Evolutionary conservation across 2,888 invertebrate species (phyloP), one percentile per base, ranked within the genome.

Genomic region (Balanococcus diminutus): DNA sequence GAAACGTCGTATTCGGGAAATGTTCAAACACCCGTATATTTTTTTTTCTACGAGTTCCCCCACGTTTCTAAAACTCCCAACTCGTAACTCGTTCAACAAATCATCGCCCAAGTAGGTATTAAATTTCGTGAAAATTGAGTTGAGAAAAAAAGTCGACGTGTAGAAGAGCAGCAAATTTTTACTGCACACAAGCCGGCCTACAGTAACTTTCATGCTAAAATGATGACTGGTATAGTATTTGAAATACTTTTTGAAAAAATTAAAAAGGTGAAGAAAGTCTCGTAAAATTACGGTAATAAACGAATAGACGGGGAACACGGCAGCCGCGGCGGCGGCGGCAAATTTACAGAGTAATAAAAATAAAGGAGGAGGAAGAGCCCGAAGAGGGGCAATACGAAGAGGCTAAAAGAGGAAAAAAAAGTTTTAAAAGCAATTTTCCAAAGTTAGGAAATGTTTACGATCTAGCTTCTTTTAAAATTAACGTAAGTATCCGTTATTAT

Each of bases 201-300:
- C 19, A 28, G 56, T 19, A 56, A 28, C 11, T 14, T 67, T 67
- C 75, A 36, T 36, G 75, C n/a, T 19, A 19, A 79, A 32, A 36
- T 79, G 75, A 79, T 79, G 75, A 79, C 19, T 79, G 5, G 75
- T 36, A n/a, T n/a, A 19, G 75, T 32, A 36, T 36, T 79, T 79
- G 36, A 79, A 79, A 79, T 32, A 36, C 32, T 79, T 32, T 79
- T 36, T 32, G 75, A 79, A 79, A 79, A 28, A 28, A 28, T 28
- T 79, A 16, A 19, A 79, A 79, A 79, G 75, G 75, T 79, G 75
- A 79, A 79, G 75, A 79, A 79, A 79, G 75, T 79, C 75, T 79
- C 75, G 75, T 79, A 79, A 79, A 79, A 79, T 79, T 36, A 36
- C 36, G 9, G 75, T 79, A 79, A 79, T 79, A 79, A 79, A 79